These are phyloP conservation scores for Ceratitis capitata DNA, from an alignment of 1,140 invertebrate species.

Conservation along the genomic window DNA sequence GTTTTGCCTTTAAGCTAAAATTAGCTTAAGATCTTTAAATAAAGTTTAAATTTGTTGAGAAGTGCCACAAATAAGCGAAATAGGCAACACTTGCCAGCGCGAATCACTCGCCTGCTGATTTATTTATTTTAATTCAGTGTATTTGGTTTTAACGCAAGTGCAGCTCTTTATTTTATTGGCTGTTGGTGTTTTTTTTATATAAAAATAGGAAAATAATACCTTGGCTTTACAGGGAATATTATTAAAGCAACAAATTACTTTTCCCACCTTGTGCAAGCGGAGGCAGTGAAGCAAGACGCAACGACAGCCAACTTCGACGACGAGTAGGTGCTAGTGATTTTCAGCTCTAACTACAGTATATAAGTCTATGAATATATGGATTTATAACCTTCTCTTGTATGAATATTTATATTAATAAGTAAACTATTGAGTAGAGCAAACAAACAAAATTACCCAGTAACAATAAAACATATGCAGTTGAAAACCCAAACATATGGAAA, in stretches of 20 bases:
- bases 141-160: background rate
- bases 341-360: background rate
- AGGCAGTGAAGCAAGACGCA: background rate
- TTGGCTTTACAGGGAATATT: background rate
- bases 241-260: background rate
- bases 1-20: too few species aligned
- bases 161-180: background rate
- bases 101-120: slow-evolving; percentile 4
- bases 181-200: too few species aligned
- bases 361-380: background rate
- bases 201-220: background rate
- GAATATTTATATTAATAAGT: background rate
- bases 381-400: background rate
- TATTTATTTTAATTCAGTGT: slow-evolving; percentile 24
- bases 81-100: background rate
- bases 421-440: background rate
- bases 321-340: background rate
- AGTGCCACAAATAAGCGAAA: background rate
- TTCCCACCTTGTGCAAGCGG: background rate
- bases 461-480: background rate
- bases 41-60: background rate
- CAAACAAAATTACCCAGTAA: background rate
- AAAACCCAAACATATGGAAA: slow-evolving; percentile 4
- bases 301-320: too few species aligned
- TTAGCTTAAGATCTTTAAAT: too few species aligned